phyloP scores from a whole-genome alignment of 2,113 vertebrate species.

The Sander lucioperca region DNA sequence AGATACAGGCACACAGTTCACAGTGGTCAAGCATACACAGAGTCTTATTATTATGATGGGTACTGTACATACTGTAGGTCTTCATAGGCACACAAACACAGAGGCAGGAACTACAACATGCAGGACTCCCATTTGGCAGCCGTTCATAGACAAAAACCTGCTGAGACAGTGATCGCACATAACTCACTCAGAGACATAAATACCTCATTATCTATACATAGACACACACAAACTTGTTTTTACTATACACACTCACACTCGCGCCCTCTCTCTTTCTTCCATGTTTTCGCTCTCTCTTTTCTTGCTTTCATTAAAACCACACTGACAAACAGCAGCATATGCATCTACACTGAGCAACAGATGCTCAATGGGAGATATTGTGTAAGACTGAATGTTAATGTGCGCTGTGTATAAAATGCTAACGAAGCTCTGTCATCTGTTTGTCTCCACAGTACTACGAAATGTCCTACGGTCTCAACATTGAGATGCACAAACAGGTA shows the following conservation, averaged over 20 bases:
- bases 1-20: not conserved
- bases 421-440: conserved; percentile 50
- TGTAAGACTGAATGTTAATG: conserved; percentile 46
- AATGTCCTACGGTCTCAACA: conserved; percentile 84
- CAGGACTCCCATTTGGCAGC: conserved; percentile 17
- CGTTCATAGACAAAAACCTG: not conserved
- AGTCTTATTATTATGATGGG: conserved; percentile 28
- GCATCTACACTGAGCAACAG: conserved; percentile 49
- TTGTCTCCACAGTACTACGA: conserved; percentile 81
- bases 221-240: not conserved
- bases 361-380: conserved; percentile 49
- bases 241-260: not conserved
- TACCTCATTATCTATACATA: conserved; percentile 54
- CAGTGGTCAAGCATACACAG: not conserved
- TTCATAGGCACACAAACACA: not conserved
- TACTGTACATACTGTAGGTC: not conserved
- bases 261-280: not conserved
- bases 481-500: conserved; percentile 85
- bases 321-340: conserved; percentile 53
- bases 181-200: conserved; percentile 44
- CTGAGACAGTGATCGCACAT: conserved; percentile 31
- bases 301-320: conserved; percentile 51
- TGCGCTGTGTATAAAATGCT: conserved; percentile 48
- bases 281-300: conserved; percentile 4
- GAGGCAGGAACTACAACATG: conserved; percentile 1